Evolutionary conservation across 2,113 vertebrate genomes (phyloP).

Genomic region (Chamaetylas fuelleborni): DNA sequence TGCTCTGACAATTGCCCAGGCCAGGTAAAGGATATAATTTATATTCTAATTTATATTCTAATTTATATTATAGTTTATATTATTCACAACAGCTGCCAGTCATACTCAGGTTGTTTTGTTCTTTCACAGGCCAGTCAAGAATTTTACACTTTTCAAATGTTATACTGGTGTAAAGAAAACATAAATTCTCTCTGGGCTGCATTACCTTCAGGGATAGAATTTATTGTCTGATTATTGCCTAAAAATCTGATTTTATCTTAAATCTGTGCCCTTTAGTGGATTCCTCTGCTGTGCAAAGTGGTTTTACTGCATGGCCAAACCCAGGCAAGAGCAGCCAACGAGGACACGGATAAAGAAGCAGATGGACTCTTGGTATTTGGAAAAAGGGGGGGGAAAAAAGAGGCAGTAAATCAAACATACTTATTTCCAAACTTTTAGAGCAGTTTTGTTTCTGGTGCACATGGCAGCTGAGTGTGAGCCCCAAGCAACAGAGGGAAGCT

Average conservation of each 20-base stretch:
- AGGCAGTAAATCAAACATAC: accelerated
- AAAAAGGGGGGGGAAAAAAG: accelerated
- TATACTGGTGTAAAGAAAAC: not conserved
- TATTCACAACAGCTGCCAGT: not conserved
- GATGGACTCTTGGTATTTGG: not conserved
- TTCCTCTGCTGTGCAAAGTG: not conserved
- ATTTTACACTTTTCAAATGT: not conserved
- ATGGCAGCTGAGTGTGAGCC: not conserved
- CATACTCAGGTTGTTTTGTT: not conserved
- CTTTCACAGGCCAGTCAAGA: not conserved
- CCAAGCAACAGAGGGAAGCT: not conserved
- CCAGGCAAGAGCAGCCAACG: not conserved
- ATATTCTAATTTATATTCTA: not conserved
- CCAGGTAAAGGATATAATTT: not conserved
- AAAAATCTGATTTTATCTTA: not conserved
- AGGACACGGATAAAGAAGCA: not conserved
- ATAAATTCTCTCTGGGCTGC: not conserved
- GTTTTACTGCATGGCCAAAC: not conserved
- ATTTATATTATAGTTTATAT: not conserved
- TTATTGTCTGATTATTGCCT: not conserved
- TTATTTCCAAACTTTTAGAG: not conserved
- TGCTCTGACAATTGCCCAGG: not conserved
- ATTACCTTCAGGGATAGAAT: not conserved
- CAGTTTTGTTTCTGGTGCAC: not conserved
- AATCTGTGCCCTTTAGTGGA: not conserved